Evolutionary conservation across 2,113 vertebrate genomes (phyloP).

Genomic region (Lampris incognitus): DNA sequence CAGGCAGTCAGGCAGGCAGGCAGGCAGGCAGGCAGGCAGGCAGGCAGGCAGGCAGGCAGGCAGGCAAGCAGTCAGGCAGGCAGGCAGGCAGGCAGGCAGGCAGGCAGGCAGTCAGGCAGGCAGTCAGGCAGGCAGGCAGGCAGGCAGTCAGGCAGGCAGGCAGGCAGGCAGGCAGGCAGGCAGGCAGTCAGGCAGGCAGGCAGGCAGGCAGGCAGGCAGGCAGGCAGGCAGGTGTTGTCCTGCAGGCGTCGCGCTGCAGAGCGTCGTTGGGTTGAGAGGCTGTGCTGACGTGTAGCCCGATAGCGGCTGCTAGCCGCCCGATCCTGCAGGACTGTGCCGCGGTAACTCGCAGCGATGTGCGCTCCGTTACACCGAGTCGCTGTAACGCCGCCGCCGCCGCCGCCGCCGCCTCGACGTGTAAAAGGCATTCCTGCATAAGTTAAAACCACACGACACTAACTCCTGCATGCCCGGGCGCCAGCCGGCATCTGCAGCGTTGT

Average conservation of each 20-base stretch:
- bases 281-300: constrained; percentile 46
- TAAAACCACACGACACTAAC: constrained; percentile 39
- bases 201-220: background rate
- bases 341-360: no score
- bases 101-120: background rate
- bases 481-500: background rate
- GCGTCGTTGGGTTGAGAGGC: constrained; percentile 47
- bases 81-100: no score
- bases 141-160: constrained; percentile 66
- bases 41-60: constrained; percentile 1
- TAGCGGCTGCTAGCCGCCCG: constrained; percentile 14
- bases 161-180: constrained; percentile 45
- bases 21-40: constrained; percentile 54
- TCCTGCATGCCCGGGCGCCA: constrained; percentile 13
- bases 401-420: constrained; percentile 7
- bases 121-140: no score
- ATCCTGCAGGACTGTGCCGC: no score
- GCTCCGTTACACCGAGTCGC: no score
- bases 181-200: no score
- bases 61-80: constrained; percentile 64
- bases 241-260: constrained; percentile 72
- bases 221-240: constrained; percentile 71
- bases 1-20: background rate
- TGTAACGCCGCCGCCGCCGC: no score
- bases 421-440: constrained; percentile 29